Percentiles rank a stretch among this genome's conserved stretches.
These are phyloP conservation scores for Drosophila trichaetosa DNA, from an alignment of 2,888 invertebrate genomes.

Conservation along the genomic window DNA sequence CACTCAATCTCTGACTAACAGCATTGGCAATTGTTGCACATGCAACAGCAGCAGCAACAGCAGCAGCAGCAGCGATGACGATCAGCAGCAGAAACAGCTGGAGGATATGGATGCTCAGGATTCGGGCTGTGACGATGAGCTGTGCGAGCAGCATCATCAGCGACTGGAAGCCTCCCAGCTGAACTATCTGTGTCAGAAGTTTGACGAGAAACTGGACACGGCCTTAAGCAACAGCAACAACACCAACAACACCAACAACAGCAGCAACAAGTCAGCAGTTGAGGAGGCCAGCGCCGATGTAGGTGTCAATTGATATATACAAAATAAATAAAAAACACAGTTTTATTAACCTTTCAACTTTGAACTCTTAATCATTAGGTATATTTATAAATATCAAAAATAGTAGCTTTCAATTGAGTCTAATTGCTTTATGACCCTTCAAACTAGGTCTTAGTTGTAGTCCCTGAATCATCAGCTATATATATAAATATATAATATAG, in stretches of 20 bases:
- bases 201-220: constrained; percentile 84
- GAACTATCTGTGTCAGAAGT: constrained; percentile 85
- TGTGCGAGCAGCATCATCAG: constrained; percentile 79
- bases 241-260: constrained; percentile 40
- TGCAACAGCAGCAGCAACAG: constrained; percentile 63
- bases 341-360: not conserved
- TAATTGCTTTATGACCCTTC: not conserved
- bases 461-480: not conserved
- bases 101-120: constrained; percentile 80
- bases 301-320: constrained; percentile 44
- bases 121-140: constrained; percentile 84
- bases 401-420: not conserved
- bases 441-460: not conserved
- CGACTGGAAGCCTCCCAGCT: constrained; percentile 75
- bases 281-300: constrained; percentile 75
- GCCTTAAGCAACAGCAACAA: constrained; percentile 63
- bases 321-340: not conserved
- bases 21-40: constrained; percentile 75
- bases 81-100: constrained; percentile 59
- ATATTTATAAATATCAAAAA: not conserved
- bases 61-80: constrained; percentile 47
- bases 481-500: not conserved
- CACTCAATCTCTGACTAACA: constrained; percentile 71
- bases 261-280: constrained; percentile 50
- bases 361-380: not conserved